phyloP scores from a whole-genome alignment of 2,113 vertebrate genomes.

The Sinocyclocheilus maitianheensis region DNA sequence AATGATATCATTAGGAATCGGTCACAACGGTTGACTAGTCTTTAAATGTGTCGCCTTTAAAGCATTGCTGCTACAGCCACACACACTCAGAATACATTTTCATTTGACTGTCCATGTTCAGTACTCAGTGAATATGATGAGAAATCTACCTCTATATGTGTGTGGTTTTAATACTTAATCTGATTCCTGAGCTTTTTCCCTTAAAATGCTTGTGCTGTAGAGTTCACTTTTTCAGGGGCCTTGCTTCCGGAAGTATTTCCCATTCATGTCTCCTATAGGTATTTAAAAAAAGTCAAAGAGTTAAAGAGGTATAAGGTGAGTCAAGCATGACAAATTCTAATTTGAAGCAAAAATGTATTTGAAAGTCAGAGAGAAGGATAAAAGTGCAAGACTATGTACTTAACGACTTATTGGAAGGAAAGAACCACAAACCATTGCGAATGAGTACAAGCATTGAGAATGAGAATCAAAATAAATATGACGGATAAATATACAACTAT shows the following conservation, averaged over 20 bases:
- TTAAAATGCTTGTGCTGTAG: not conserved
- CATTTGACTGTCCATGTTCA: too few species aligned
- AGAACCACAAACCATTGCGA: not conserved
- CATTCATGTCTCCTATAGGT: too few species aligned
- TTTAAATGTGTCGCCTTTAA: not conserved
- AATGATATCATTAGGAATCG: not conserved
- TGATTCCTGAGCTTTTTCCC: not conserved
- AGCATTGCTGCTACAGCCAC: not conserved
- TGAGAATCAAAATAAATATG: too few species aligned
- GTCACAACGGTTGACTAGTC: not conserved
- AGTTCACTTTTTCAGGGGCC: not conserved
- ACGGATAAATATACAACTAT: too few species aligned
- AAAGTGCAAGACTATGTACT: not conserved
- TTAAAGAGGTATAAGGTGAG: not conserved
- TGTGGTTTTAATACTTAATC: not conserved
- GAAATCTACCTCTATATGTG: not conserved
- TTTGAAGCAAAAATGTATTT: not conserved
- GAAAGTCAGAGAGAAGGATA: not conserved
- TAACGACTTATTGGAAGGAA: not conserved
- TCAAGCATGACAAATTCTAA: not conserved
- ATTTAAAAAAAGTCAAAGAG: not conserved
- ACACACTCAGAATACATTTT: too few species aligned
- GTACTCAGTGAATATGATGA: not conserved
- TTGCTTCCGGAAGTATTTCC: not conserved
- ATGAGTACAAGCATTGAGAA: too few species aligned